Evolutionary conservation across 1,140 invertebrate species (phyloP).

Genomic region (Cydia splendana): DNA sequence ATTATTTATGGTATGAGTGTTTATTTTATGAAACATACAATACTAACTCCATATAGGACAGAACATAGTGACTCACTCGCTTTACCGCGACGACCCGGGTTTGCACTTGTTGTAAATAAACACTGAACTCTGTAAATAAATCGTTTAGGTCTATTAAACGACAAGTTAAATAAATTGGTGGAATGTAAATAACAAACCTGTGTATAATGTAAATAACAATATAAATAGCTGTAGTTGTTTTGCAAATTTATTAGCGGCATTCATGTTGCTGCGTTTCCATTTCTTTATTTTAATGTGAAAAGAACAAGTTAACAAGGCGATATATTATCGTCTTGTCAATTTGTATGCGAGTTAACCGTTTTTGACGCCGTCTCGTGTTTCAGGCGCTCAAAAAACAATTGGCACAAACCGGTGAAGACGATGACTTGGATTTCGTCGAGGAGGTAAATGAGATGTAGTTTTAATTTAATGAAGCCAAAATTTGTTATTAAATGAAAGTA

Average conservation of each 20-base stretch:
- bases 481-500: no score
- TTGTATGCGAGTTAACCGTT: background rate
- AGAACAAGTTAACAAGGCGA: background rate
- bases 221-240: conserved; percentile 6
- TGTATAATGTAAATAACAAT: conserved; percentile 12
- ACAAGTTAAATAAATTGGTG: background rate
- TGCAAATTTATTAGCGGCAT: conserved; percentile 11
- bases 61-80: conserved; percentile 29
- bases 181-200: conserved; percentile 21
- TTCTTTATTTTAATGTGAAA: background rate
- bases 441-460: conserved; percentile 48
- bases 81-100: background rate
- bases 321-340: background rate
- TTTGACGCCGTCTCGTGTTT: conserved; percentile 35
- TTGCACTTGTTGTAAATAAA: conserved; percentile 21
- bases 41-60: background rate
- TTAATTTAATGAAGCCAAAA: no score
- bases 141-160: background rate
- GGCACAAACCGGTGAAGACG: conserved; percentile 64
- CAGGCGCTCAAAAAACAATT: conserved; percentile 71
- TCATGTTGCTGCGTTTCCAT: conserved; percentile 18
- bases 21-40: background rate
- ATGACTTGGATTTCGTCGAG: conserved; percentile 62
- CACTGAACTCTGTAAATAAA: conserved; percentile 25
- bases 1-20: background rate